Evolutionary conservation across 2,888 invertebrate genomes (phyloP).

Genomic region (Anaspis maculata): DNA sequence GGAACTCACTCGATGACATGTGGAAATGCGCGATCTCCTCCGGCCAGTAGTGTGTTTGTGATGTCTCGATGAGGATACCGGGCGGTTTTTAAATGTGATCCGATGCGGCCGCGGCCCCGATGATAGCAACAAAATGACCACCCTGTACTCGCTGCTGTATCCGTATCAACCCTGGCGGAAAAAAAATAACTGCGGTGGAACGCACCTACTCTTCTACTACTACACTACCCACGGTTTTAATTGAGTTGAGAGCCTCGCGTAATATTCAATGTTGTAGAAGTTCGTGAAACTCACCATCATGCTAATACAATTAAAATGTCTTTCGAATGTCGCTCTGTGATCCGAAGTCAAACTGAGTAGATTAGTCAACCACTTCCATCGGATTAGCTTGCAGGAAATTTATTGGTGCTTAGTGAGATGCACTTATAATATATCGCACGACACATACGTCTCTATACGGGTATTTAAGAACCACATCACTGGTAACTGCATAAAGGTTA

Average conservation of each 20-base stretch:
- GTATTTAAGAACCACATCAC: conserved; percentile 17
- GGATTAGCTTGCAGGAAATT: conserved; percentile 14
- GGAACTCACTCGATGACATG: too few species aligned
- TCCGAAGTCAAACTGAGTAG: conserved; percentile 12
- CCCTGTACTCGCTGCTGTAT: conserved; percentile 20
- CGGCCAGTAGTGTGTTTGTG: too few species aligned
- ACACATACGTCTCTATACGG: conserved; percentile 11
- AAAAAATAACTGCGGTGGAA: conserved; percentile 21
- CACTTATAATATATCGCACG: conserved; percentile 18
- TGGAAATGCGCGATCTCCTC: too few species aligned
- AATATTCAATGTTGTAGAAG: too few species aligned
- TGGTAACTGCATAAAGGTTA: too few species aligned
- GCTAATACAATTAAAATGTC: conserved; percentile 13
- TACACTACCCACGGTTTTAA: too few species aligned
- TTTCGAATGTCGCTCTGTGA: conserved; percentile 21
- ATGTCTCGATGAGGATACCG: too few species aligned
- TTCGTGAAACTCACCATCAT: neutral
- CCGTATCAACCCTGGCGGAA: conserved; percentile 32
- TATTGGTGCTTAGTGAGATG: conserved; percentile 18
- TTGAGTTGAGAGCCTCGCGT: too few species aligned
- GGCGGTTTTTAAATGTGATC: too few species aligned
- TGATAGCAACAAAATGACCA: conserved; percentile 17
- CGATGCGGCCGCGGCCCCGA: conserved; percentile 10
- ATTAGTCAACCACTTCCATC: conserved; percentile 11
- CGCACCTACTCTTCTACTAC: conserved; percentile 5